Conservation (phyloP, 1,140 invertebrate species). For the Meloidogyne exigua region DNA sequence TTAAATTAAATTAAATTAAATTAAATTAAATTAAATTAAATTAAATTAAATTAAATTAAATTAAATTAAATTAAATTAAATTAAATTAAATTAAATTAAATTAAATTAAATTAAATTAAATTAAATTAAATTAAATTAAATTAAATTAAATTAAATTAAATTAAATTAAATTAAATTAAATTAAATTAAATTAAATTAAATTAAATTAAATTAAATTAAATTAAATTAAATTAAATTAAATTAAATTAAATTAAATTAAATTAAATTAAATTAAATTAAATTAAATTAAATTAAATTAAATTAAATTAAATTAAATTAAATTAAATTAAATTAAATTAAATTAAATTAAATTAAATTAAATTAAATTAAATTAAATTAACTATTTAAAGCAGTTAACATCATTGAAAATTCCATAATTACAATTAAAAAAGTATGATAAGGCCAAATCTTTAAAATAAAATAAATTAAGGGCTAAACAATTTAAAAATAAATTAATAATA, state of each 20-base stretch:
- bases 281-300: neutral
- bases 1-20: conserved; percentile 7
- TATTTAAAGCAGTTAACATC: conserved; percentile 16
- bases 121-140: conserved; percentile 9
- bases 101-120: conserved; percentile 13
- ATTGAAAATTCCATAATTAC: conserved; percentile 36
- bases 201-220: neutral
- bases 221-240: conserved; percentile 13
- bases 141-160: neutral
- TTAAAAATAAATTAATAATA: no score
- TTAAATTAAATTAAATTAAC: neutral
- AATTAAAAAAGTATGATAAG: conserved; percentile 38
- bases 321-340: neutral
- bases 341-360: neutral
- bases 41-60: conserved; percentile 12
- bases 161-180: conserved; percentile 13
- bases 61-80: conserved; percentile 9
- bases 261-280: neutral
- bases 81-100: neutral
- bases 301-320: conserved; percentile 1
- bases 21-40: neutral
- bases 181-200: conserved; percentile 9
- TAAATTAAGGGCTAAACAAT: no score
- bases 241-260: neutral
- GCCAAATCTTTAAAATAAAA: conserved; percentile 35